These are phyloP conservation scores for Aromia moschata DNA, from an alignment of 2,888 invertebrate genomes.

Conservation along the genomic window DNA sequence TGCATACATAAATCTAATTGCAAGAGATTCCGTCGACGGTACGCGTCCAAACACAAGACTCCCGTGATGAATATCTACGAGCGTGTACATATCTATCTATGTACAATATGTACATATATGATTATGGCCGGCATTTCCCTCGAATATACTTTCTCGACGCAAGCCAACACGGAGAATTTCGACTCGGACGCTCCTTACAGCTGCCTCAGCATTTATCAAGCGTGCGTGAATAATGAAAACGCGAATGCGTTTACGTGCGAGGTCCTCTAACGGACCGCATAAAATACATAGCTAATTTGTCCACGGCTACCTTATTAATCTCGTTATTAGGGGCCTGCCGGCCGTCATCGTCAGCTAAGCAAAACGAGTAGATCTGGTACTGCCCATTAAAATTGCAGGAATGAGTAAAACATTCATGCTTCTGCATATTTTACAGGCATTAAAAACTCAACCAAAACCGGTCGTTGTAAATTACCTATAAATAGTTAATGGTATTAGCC, in stretches of 20 bases:
- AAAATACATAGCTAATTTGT: background rate
- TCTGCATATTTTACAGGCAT: no score
- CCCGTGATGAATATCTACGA: constrained; percentile 28
- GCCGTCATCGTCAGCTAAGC: no score
- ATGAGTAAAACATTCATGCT: no score
- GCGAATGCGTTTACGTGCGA: background rate
- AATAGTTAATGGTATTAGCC: no score
- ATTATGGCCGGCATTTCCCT: constrained; percentile 22
- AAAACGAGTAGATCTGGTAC: no score
- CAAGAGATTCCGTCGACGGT: constrained; percentile 24
- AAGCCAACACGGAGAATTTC: constrained; percentile 17
- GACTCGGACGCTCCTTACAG: background rate
- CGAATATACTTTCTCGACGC: constrained; percentile 11
- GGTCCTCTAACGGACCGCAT: background rate
- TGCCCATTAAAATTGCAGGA: no score
- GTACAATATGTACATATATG: constrained; percentile 22
- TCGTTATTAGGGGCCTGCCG: no score
- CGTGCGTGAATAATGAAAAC: constrained; percentile 11
- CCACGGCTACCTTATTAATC: background rate
- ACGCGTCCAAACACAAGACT: constrained; percentile 34
- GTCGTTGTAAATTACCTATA: no score
- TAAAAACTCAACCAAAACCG: no score
- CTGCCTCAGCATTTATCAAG: constrained; percentile 11
- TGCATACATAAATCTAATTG: constrained; percentile 26
- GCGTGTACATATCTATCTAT: no score